Conservation (phyloP, 2,888 invertebrate species). For the Aleiodes testaceus region DNA sequence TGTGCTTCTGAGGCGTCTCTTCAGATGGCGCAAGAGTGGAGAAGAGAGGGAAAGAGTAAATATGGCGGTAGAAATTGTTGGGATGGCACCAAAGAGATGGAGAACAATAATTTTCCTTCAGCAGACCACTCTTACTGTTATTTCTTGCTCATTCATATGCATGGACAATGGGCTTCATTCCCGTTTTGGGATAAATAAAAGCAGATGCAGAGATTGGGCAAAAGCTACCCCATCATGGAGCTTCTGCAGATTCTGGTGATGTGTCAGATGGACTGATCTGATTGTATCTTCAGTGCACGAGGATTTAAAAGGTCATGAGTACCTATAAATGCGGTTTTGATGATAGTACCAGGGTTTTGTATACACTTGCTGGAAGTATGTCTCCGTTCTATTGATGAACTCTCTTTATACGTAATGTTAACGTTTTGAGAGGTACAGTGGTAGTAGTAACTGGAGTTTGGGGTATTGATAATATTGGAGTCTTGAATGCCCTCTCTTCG, state of each 20-base stretch:
- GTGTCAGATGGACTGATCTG: too few species aligned
- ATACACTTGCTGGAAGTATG: slow-evolving; percentile 47
- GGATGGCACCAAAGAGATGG: slow-evolving; percentile 35
- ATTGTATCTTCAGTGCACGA: too few species aligned
- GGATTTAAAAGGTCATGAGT: slow-evolving; percentile 49
- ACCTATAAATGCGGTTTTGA: slow-evolving; percentile 38
- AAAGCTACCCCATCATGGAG: neutral
- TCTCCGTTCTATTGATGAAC: slow-evolving; percentile 60
- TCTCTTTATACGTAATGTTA: slow-evolving; percentile 51
- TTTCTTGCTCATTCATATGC: slow-evolving; percentile 55
- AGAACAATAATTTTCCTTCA: slow-evolving; percentile 58
- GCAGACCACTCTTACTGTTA: slow-evolving; percentile 48
- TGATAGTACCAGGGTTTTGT: slow-evolving; percentile 46
- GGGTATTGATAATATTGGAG: slow-evolving; percentile 58
- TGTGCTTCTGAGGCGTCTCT: slow-evolving; percentile 35
- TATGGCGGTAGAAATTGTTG: slow-evolving; percentile 20
- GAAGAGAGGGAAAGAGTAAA: slow-evolving; percentile 1
- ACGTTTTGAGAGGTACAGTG: slow-evolving; percentile 52
- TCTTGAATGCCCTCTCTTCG: slow-evolving; percentile 52
- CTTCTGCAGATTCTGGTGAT: too few species aligned
- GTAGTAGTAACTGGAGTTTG: slow-evolving; percentile 16
- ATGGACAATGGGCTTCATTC: slow-evolving; percentile 45
- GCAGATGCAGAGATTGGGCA: neutral
- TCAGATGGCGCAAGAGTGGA: slow-evolving; percentile 8
- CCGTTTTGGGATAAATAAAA: slow-evolving; percentile 51